A percentile compares a stretch with the other conserved stretches of the same genome.
These are phyloP conservation scores for Larimichthys crocea DNA, from an alignment of 2,113 vertebrate genomes.

Conservation along the genomic window DNA sequence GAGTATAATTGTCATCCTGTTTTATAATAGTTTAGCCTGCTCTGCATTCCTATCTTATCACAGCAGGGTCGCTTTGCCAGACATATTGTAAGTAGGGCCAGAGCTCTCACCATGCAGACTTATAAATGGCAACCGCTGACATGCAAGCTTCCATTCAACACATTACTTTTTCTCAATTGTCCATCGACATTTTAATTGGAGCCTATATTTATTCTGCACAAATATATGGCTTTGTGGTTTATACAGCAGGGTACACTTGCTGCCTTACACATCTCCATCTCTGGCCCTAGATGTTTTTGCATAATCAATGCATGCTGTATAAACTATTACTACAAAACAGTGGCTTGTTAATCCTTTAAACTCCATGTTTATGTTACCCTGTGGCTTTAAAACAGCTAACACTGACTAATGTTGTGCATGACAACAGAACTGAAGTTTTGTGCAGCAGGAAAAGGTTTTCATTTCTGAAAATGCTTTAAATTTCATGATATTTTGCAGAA, in stretches of 20 bases:
- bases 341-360: conserved; percentile 13
- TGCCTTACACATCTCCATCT: conserved; percentile 30
- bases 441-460: conserved; percentile 19
- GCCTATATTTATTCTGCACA: not conserved
- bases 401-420: conserved; percentile 69
- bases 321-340: conserved; percentile 29
- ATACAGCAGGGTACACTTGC: conserved; percentile 10
- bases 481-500: conserved; percentile 43
- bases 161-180: not conserved
- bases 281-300: conserved; percentile 39
- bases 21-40: conserved; percentile 23
- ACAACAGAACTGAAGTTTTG: conserved; percentile 47
- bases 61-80: conserved; percentile 31
- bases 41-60: conserved; percentile 36
- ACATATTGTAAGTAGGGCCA: conserved; percentile 8
- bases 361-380: conserved; percentile 29
- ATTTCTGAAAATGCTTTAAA: conserved; percentile 41
- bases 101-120: not conserved
- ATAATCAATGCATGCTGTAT: conserved; percentile 67
- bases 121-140: conserved; percentile 9
- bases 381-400: conserved; percentile 66
- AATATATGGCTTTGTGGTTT: not conserved
- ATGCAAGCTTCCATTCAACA: not conserved
- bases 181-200: not conserved
- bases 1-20: conserved; percentile 43